A percentile compares a stretch with the other conserved stretches of the same genome.
These are phyloP conservation scores for Pavo muticus DNA, from an alignment of 2,113 vertebrate species.

Conservation along the genomic window DNA sequence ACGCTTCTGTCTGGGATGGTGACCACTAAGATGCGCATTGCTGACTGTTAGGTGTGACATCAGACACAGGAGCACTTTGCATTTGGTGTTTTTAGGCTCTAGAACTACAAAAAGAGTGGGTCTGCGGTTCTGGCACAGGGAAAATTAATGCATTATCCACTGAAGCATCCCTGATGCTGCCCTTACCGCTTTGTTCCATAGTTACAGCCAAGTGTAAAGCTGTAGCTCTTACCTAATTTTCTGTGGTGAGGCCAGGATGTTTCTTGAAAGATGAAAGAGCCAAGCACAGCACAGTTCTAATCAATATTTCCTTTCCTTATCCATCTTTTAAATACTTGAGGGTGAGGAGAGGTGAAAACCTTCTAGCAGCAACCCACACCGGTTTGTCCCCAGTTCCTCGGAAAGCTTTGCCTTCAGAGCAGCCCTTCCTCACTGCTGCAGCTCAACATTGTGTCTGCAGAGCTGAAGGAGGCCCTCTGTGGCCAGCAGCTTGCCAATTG, in stretches of 20 bases:
- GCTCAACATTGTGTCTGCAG: rapidly evolving
- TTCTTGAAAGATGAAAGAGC: neutral
- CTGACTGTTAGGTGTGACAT: neutral
- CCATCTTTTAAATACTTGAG: neutral
- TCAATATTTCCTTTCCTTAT: rapidly evolving
- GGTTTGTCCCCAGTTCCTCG: neutral
- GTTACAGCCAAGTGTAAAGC: neutral
- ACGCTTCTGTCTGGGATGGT: neutral
- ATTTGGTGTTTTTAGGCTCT: neutral
- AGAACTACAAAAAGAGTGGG: neutral
- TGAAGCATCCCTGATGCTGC: neutral
- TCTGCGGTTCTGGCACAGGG: neutral
- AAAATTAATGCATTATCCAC: neutral
- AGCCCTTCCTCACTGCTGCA: neutral
- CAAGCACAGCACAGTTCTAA: neutral
- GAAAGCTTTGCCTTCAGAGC: neutral
- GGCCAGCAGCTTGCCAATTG: neutral
- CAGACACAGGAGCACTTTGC: rapidly evolving
- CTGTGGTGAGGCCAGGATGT: neutral
- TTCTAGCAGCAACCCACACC: neutral
- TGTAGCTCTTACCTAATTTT: neutral
- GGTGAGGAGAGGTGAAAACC: neutral
- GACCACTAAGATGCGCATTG: neutral
- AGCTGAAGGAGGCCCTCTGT: neutral
- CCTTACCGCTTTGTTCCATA: neutral